Evolutionary conservation across 1,140 invertebrate species (phyloP).

Genomic region (Drosophila nikananu): DNA sequence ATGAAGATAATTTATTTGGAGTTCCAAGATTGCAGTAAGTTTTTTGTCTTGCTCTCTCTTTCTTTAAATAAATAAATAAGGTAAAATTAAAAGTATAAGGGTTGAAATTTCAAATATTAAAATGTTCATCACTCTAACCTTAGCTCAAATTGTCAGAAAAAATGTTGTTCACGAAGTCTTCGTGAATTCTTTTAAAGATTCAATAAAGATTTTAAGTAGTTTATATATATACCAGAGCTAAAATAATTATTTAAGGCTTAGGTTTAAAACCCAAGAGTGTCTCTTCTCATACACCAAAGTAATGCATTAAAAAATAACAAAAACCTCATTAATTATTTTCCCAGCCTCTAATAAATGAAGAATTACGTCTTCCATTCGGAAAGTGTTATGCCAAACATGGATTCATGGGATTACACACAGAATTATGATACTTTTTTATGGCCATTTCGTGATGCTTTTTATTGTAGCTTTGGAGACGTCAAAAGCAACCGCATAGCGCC

Average conservation of each 20-base stretch:
- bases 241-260: neutral
- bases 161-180: too few species aligned
- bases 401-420: constrained; percentile 39
- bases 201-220: neutral
- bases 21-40: neutral
- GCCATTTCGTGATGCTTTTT: constrained; percentile 43
- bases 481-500: constrained; percentile 28
- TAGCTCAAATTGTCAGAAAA: too few species aligned
- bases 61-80: neutral
- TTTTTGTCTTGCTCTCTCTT: neutral
- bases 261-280: neutral
- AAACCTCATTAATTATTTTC: constrained; percentile 5
- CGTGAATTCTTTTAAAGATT: too few species aligned
- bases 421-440: constrained; percentile 41
- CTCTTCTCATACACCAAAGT: neutral
- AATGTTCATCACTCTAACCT: too few species aligned
- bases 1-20: neutral
- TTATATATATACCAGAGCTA: neutral
- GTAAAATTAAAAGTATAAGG: too few species aligned
- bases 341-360: constrained; percentile 1
- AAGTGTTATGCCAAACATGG: constrained; percentile 49
- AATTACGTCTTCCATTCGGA: constrained; percentile 10
- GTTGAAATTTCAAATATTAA: too few species aligned
- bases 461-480: constrained; percentile 11
- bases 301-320: neutral